Evolutionary conservation across 2,888 invertebrate species (phyloP).

Genomic region (Subacronicta megacephala): DNA sequence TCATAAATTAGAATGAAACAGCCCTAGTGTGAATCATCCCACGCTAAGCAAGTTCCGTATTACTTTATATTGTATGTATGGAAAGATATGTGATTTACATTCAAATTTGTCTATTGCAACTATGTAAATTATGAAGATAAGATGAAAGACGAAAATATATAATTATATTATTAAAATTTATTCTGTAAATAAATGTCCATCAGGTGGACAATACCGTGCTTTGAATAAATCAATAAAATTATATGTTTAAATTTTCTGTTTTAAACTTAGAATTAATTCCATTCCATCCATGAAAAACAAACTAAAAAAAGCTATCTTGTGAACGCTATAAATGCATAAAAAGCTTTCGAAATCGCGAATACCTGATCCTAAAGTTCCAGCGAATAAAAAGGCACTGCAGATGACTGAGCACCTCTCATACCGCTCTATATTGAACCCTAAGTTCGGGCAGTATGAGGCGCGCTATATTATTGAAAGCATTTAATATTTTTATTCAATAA

Average conservation of each 20-base stretch:
- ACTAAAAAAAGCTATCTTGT: no score
- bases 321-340: not conserved
- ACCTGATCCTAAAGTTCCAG: not conserved
- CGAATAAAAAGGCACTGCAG: constrained; percentile 5
- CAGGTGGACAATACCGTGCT: not conserved
- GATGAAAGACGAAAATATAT: constrained; percentile 8
- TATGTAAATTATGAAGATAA: constrained; percentile 38
- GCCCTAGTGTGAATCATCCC: constrained; percentile 56
- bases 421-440: constrained; percentile 44
- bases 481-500: constrained; percentile 72
- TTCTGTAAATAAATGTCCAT: constrained; percentile 2
- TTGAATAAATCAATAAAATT: not conserved
- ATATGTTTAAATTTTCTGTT: no score
- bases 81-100: constrained; percentile 30
- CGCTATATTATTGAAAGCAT: constrained; percentile 71
- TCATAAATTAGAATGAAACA: constrained; percentile 82
- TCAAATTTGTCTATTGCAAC: constrained; percentile 38
- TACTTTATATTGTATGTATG: constrained; percentile 30
- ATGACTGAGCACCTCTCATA: constrained; percentile 32
- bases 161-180: constrained; percentile 2
- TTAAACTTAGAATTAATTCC: no score
- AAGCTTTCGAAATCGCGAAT: not conserved
- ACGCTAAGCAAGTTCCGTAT: constrained; percentile 55
- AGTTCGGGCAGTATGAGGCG: constrained; percentile 52
- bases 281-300: no score